Base-by-base conservation (phyloP, 2,797 vertebrate genomes). In the Helicolenus hilgendorfi region DNA sequence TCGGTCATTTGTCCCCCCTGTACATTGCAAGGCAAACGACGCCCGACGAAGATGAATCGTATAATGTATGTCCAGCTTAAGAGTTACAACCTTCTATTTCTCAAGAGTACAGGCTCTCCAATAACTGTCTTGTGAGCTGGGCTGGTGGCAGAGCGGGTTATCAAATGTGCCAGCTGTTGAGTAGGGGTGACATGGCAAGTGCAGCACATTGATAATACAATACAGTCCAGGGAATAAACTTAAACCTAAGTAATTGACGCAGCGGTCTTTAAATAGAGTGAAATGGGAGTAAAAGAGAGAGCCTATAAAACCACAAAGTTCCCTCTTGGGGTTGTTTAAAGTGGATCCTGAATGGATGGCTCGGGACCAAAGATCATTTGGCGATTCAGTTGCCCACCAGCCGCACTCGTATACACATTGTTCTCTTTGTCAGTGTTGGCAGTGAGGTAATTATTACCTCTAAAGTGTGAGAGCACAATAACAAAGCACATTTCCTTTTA, bases 361-460 rank as follows among this genome's bases (percentile, higher is more conserved):
- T 81, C 56, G n/a, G 38, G 76, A 79, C 70, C 64, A 89, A 89
- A 77, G 84, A 88, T 82, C 20, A 74, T 78, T 84, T 71, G 41
- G 73, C 65, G 78, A 82, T 83, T 90, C 71, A 76, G 65, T 35
- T 68, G 75, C 64, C 45, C 59, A 72, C 31, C 76, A 70, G 59
- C 75, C 70, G 59, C 71, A 58, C 68, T 65, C 27, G 11, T 31
- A 63, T 68, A 53, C 62, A 84, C 79, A 85, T 64, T 45, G 79
- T 77, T 89, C 65, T 58, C 27, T 77, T 58, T 55, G 53, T 68
- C 58, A 81, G 68, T 60, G 74, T 65, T 59, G 82, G 81, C 87
- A 72, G 33, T 29, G 41, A 85, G 93, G 72, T 96, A 95, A 96
- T 94, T 88, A 95, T 96, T 96, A 95, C 91, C 93, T 90, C 59